A percentile compares a stretch with the other conserved stretches of the same genome.
These are phyloP conservation scores for Calliphora vomitoria DNA, from an alignment of 2,888 invertebrate species.

Conservation along the genomic window DNA sequence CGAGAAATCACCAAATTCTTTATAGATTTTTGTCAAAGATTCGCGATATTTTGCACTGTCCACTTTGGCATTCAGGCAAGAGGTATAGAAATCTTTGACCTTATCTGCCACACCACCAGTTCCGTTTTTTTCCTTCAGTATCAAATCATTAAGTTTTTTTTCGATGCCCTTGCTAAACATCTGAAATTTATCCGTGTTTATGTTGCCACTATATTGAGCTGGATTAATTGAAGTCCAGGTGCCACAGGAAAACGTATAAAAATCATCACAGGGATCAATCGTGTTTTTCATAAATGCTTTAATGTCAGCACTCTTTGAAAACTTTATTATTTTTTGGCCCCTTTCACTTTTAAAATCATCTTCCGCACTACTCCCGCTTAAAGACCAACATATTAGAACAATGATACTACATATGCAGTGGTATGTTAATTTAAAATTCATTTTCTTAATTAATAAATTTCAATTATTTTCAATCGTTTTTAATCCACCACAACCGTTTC, in stretches of 20 bases:
- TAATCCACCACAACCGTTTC: constrained; percentile 43
- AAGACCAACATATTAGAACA: constrained; percentile 21
- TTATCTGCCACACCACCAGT: constrained; percentile 75
- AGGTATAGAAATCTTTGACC: constrained; percentile 79
- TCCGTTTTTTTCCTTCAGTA: constrained; percentile 63
- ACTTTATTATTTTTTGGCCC: constrained; percentile 85
- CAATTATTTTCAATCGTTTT: constrained; percentile 14
- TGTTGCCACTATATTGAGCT: constrained; percentile 77
- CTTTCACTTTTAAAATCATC: constrained; percentile 75
- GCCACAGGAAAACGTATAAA: constrained; percentile 93
- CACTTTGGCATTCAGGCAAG: constrained; percentile 76
- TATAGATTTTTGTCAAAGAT: constrained; percentile 75
- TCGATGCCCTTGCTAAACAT: constrained; percentile 78
- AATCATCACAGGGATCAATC: constrained; percentile 91
- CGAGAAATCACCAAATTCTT: constrained; percentile 79
- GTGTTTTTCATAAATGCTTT: constrained; percentile 89
- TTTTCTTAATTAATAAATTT: constrained; percentile 16
- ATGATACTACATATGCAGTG: constrained; percentile 2
- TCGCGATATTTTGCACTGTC: constrained; percentile 76
- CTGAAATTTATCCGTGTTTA: constrained; percentile 77
- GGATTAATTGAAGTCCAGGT: constrained; percentile 87
- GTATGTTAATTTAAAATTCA: constrained; percentile 40
- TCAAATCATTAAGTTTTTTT: constrained; percentile 74
- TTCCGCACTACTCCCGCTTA: not conserved
- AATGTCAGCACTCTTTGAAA: constrained; percentile 89